Percentiles rank a stretch among this genome's conserved stretches.
phyloP scores from a whole-genome alignment of 2,888 invertebrate genomes.

The Papilio gigon region DNA sequence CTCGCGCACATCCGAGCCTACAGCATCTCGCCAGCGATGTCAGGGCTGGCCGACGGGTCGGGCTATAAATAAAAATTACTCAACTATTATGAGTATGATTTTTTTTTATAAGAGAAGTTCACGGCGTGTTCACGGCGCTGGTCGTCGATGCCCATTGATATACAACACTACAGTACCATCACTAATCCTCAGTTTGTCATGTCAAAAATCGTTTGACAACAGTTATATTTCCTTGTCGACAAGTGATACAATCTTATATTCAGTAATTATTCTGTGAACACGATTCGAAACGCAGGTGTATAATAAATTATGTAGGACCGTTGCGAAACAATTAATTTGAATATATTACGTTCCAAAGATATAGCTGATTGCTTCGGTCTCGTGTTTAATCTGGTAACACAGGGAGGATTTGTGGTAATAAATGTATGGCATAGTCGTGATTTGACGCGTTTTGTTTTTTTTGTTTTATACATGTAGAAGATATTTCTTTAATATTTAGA shows the following conservation, averaged over 20 bases:
- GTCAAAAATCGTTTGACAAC: not conserved
- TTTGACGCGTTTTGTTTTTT: not conserved
- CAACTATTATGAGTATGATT: too few species aligned
- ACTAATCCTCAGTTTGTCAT: too few species aligned
- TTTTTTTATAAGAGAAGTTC: too few species aligned
- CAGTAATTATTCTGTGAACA: slow-evolving; percentile 24
- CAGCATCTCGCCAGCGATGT: too few species aligned
- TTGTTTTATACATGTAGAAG: too few species aligned
- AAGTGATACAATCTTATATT: not conserved
- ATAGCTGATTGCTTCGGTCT: slow-evolving; percentile 9
- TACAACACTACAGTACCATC: too few species aligned
- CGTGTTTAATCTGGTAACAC: not conserved
- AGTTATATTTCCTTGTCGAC: not conserved
- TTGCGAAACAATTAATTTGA: slow-evolving; percentile 26
- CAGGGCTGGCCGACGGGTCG: too few species aligned
- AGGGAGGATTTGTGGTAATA: not conserved
- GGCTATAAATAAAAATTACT: too few species aligned
- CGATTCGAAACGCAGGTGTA: slow-evolving; percentile 28
- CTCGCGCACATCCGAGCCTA: too few species aligned
- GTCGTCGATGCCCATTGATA: too few species aligned
- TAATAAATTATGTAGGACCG: slow-evolving; percentile 23
- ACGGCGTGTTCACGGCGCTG: too few species aligned
- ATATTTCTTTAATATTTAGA: too few species aligned
- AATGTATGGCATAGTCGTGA: not conserved
- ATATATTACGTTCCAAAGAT: not conserved